Conservation (phyloP, 2,888 invertebrate species). For the Tetranychus truncatus region DNA sequence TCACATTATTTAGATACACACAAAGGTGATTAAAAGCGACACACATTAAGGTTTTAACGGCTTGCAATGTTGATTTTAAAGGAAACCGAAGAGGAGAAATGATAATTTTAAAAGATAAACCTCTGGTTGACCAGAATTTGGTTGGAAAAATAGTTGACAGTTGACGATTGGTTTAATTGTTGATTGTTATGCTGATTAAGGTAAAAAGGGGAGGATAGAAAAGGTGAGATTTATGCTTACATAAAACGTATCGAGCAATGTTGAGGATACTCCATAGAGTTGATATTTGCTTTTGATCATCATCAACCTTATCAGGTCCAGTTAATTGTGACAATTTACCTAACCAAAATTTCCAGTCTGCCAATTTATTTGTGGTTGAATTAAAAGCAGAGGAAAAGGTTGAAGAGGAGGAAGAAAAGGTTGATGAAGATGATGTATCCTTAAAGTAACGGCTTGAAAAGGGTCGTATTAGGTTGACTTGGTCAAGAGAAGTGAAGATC, state of each 20-base stretch:
- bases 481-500: background rate
- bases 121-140: no score
- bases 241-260: constrained; percentile 8
- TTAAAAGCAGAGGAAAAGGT: background rate
- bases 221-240: constrained; percentile 3
- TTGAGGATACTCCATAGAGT: constrained; percentile 11
- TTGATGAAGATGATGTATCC: background rate
- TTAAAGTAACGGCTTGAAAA: background rate
- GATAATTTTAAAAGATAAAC: no score
- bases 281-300: constrained; percentile 7
- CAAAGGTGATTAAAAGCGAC: no score
- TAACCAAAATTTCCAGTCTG: constrained; percentile 7
- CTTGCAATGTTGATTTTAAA: no score
- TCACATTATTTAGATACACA: no score
- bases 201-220: no score
- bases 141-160: no score
- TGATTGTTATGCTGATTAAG: no score
- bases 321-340: constrained; percentile 11
- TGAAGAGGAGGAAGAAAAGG: background rate
- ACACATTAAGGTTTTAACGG: no score
- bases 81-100: no score
- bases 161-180: no score
- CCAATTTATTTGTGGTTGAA: background rate
- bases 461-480: background rate
- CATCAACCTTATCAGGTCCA: constrained; percentile 3